Percentiles rank a stretch among this genome's conserved stretches.
Conservation (phyloP, 2,888 invertebrate species). For the Amiota mariae region DNA sequence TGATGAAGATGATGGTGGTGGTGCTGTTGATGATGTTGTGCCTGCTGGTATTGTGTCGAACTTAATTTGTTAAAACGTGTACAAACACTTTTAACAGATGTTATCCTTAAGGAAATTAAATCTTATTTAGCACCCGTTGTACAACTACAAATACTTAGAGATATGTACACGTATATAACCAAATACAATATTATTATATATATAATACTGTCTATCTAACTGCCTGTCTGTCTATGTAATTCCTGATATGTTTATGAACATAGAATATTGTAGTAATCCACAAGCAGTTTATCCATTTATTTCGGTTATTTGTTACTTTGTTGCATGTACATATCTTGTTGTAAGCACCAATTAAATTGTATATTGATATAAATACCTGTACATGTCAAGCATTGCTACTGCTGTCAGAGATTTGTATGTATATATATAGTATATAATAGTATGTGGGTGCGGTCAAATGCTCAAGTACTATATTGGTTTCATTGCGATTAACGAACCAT, state of each 20-base stretch:
- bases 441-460: no score
- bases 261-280: background rate
- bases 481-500: no score
- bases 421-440: no score
- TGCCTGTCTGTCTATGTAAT: background rate
- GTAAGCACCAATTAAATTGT: slow-evolving; percentile 24
- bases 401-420: no score
- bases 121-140: slow-evolving; percentile 42
- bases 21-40: slow-evolving; percentile 18
- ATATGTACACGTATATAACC: slow-evolving; percentile 5
- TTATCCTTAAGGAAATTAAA: slow-evolving; percentile 59
- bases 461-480: no score
- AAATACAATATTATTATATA: background rate
- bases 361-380: slow-evolving; percentile 11
- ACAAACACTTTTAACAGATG: slow-evolving; percentile 57
- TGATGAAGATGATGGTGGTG: no score
- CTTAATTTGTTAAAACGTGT: slow-evolving; percentile 57
- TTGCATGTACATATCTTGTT: slow-evolving; percentile 1
- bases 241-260: slow-evolving; percentile 24
- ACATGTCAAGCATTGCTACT: background rate
- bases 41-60: slow-evolving; percentile 45
- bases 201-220: background rate
- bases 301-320: slow-evolving; percentile 22
- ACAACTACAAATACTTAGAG: slow-evolving; percentile 13
- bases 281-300: slow-evolving; percentile 13